phyloP scores from a whole-genome alignment of 2,797 vertebrate species.

The Sebastes oblongus region DNA sequence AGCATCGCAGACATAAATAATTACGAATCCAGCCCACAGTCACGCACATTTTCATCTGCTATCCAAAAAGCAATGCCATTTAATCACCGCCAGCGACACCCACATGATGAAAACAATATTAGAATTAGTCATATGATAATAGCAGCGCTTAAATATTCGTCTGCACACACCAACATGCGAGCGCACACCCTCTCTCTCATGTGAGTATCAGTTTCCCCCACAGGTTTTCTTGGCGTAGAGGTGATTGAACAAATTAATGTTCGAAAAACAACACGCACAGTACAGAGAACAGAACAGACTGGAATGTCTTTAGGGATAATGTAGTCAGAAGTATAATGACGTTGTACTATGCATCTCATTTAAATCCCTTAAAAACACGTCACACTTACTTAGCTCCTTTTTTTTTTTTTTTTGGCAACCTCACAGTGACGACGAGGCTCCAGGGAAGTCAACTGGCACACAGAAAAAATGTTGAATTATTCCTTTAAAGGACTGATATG shows the following conservation, averaged over 20 bases:
- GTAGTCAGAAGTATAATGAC: neutral
- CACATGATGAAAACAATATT: slow-evolving; percentile 50
- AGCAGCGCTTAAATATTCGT: slow-evolving; percentile 5
- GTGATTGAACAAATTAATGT: slow-evolving; percentile 3
- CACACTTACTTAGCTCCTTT: too few species aligned
- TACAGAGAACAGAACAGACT: neutral
- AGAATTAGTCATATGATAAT: slow-evolving; percentile 46
- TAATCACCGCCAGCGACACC: slow-evolving; percentile 36
- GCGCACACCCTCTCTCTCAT: neutral
- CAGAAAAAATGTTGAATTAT: neutral
- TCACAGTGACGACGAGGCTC: neutral
- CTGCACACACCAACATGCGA: neutral
- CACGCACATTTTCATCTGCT: slow-evolving; percentile 33
- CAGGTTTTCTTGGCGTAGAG: neutral
- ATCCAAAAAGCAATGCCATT: slow-evolving; percentile 42
- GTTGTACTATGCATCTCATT: slow-evolving; percentile 10
- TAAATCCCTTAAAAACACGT: neutral
- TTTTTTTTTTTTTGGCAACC: neutral
- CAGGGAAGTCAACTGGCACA: neutral
- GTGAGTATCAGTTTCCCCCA: slow-evolving; percentile 27
- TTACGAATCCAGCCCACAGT: neutral
- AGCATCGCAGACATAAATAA: slow-evolving; percentile 20
- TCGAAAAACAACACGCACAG: slow-evolving; percentile 17
- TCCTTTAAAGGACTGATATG: neutral
- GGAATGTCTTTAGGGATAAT: slow-evolving; percentile 18